Evolutionary conservation across 2,888 invertebrate species (phyloP), one percentile per base, ranked within the genome.

Genomic region (Caenorhabditis doughertyi): DNA sequence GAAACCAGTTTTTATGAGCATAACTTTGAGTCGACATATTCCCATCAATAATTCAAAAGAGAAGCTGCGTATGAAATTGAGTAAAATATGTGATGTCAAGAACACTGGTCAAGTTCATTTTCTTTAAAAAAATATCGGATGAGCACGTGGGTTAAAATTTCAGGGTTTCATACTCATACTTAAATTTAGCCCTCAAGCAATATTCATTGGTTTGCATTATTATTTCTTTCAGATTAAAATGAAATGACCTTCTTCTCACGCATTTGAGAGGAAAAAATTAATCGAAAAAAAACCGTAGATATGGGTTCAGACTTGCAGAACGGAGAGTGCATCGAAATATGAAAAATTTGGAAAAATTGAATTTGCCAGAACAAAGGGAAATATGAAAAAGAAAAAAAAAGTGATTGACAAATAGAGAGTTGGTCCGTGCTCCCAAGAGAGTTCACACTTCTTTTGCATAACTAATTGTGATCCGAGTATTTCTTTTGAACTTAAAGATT

Each of bases 331-430:
- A 79, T 79, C 55, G 56, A 56, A 53, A 79, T 71, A 56, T 79
- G 64, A 65, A 79, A 76, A 79, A 65, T 72, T 68, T 44, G 47
- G 18, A 51, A 72, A 72, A 72, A 72, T 80, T 72, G 60, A 80
- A 67, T 80, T 39, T 67, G 67, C 56, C 70, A 62, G 29, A 47
- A 65, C 71, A 71, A 71, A 67, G 72, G 64, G 67, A 80, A 39
- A 80, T 72, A 80, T 72, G 79, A 80, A 73, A 73, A 67, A 47
- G 55, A 32, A 73, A 64, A 64, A 62, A 64, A 80, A 80, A 73
- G 72, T 80, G 79, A 80, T 80, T 80, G 79, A 80, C 79, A 80
- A 73, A 80, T 80, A 80, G 72, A 80, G 79, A 80, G 72, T 60
- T 60, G 72, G 72, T 29, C 56, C 67, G 53, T 42, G 56, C 42